Percentiles rank a stretch among this genome's conserved stretches.
Evolutionary conservation across 1,140 invertebrate genomes (phyloP).

Genomic region (Chlorops oryzae): DNA sequence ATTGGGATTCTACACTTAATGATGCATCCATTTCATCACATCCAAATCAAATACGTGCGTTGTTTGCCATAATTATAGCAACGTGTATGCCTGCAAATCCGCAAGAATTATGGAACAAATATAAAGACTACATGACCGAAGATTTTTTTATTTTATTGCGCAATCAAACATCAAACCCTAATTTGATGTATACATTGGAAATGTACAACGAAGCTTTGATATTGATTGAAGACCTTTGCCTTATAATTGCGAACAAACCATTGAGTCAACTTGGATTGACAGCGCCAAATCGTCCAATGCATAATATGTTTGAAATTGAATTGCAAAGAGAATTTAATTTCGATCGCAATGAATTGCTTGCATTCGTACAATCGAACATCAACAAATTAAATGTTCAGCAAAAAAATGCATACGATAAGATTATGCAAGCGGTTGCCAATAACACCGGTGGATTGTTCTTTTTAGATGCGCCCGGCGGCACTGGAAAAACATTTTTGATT

Average conservation of each 20-base stretch:
- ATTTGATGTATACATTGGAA: slow-evolving; percentile 30
- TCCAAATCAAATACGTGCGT: slow-evolving; percentile 42
- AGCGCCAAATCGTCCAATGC: slow-evolving; percentile 12
- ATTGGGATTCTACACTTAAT: slow-evolving; percentile 34
- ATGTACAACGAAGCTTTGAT: slow-evolving; percentile 32
- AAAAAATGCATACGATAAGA: slow-evolving; percentile 15
- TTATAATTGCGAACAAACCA: slow-evolving; percentile 17
- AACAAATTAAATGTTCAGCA: slow-evolving; percentile 9
- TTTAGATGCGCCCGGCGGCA: slow-evolving; percentile 48
- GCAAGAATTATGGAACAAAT: slow-evolving; percentile 36
- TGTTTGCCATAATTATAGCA: slow-evolving; percentile 44
- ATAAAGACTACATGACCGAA: slow-evolving; percentile 29
- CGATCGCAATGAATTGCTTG: slow-evolving; percentile 13
- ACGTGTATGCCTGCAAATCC: slow-evolving; percentile 31
- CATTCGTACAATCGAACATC: neutral
- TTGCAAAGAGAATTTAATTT: no score
- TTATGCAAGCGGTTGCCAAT: slow-evolving; percentile 17
- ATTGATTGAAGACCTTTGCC: slow-evolving; percentile 28
- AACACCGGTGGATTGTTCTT: slow-evolving; percentile 21
- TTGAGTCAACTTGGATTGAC: slow-evolving; percentile 17
- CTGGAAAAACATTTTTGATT: no score
- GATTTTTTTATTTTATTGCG: slow-evolving; percentile 36
- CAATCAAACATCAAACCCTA: no score
- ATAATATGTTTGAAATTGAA: slow-evolving; percentile 9
- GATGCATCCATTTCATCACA: slow-evolving; percentile 27